Evolutionary conservation across 2,113 vertebrate genomes (phyloP), one percentile per base, ranked within the genome.

Genomic region (Eonycteris spelaea): DNA sequence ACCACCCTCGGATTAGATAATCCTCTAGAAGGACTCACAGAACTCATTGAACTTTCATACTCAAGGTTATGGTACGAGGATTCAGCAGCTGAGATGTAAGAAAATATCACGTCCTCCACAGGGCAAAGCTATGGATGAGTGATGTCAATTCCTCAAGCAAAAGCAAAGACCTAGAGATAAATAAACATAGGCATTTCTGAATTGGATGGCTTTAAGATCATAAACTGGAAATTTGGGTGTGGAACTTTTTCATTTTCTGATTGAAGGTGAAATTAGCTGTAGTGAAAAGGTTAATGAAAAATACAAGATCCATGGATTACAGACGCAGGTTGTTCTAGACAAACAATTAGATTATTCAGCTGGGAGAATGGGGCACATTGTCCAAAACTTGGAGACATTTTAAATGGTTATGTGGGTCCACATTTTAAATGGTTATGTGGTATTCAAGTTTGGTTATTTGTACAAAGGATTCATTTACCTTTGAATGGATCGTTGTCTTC

Each of bases 401-500:
- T 74, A 85, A 96, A 35, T 45, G 48, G 33, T 30, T 57, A 24
- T 87, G 70, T 96, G 87, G 63, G 79, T 90, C 79, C 59, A 10
- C 16, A 21, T 22, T 75, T 77, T 73, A 82, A 96, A 35, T 53
- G 48, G 35, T 30, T 57, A 24, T 87, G 70, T 59, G 63, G 80
- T 89, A 57, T 91, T 91, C 59, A 28, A 63, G 77, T 91, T 94
- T 53, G 53, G 67, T 96, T 74, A 68, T 96, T 96, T 96, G 77
- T 65, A 86, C 71, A 91, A 91, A 96, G 91, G 89, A 96, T 94
- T 85, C 45, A 96, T 96, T 95, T 96, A 74, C 93, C n/a, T 86
- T 88, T 93, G 85, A 96, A 94, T 86, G 86, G 53, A n/a, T 30
- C 86, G 95, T 63, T 97, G 96, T 95, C 77, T 96, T 94, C 73